These are phyloP conservation scores for Netelia melanura DNA, from an alignment of 2,888 invertebrate genomes.

Conservation along the genomic window DNA sequence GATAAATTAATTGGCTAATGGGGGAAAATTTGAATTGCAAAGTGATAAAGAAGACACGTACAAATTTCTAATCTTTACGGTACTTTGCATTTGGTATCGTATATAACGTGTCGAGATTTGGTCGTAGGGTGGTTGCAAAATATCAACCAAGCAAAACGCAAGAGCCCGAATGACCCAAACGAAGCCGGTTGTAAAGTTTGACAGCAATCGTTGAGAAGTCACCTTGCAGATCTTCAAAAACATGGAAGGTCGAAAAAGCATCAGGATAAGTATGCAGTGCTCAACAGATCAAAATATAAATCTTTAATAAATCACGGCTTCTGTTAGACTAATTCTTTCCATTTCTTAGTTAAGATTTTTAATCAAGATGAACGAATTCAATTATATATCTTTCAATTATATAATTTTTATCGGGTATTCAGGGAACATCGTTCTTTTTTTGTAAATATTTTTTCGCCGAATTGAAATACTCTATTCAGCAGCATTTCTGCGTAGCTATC, in stretches of 20 bases:
- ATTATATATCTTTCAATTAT: too few relatives aligned
- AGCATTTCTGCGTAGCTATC: not conserved
- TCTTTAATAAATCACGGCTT: conserved; percentile 19
- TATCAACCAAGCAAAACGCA: conserved; percentile 13
- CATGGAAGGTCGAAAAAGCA: conserved; percentile 24
- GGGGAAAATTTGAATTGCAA: too few relatives aligned
- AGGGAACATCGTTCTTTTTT: too few relatives aligned
- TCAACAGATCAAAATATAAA: conserved; percentile 34
- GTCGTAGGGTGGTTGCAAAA: conserved; percentile 41
- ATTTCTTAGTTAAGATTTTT: not conserved
- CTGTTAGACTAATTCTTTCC: not conserved
- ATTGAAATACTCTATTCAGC: too few relatives aligned
- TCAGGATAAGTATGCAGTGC: conserved; percentile 14
- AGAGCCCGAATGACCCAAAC: conserved; percentile 29
- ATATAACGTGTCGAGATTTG: too few relatives aligned
- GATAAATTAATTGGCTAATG: too few relatives aligned
- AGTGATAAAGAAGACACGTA: too few relatives aligned
- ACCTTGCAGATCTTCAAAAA: conserved; percentile 34
- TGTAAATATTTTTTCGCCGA: too few relatives aligned
- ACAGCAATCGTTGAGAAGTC: conserved; percentile 18
- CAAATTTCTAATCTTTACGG: too few relatives aligned
- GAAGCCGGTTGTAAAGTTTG: conserved; percentile 44
- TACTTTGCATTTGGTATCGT: too few relatives aligned
- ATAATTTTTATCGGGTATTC: too few relatives aligned
- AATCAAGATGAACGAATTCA: too few relatives aligned